Base-by-base conservation (phyloP, 2,888 invertebrate genomes). In the Bursaphelenchus okinawaensis region DNA sequence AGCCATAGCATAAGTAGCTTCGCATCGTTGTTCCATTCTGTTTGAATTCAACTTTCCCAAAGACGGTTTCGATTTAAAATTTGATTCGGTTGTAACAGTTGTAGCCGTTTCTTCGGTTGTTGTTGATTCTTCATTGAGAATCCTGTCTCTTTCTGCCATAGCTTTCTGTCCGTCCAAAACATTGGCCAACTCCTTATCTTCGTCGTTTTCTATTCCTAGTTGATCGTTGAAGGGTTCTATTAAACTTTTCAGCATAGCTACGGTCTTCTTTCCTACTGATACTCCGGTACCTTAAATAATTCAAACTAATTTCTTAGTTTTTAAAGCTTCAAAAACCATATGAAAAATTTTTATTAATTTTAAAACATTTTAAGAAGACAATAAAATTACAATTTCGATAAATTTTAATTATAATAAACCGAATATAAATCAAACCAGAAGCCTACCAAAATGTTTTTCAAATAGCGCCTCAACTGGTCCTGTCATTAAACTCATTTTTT, bases 401-500 rank as follows among this genome's bases (percentile, higher is more conserved):
- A n/a, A n/a, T n/a, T n/a, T n/a, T n/a, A n/a, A n/a, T n/a, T n/a
- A n/a, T n/a, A n/a, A n/a, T n/a, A n/a, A n/a, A n/a, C n/a, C n/a
- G n/a, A n/a, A n/a, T n/a, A n/a, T n/a, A n/a, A n/a, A n/a, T 9
- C 16, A 28, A 55, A 4, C 19, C 8, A 6, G 16, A 50, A 19
- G 56, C 54, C 59, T 52, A 78, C 79, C 67, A 55, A 78, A 69
- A 52, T 74, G 60, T 51, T 71, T 70, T 60, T 79, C 75, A 8
- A 80, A 62, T 7, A 77, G 22, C 16, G 70, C 69, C 52, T 80
- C 76, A 29, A 78, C 52, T 1, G 80, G 78, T 2, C 79, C 79
- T 0, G 75, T 70, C 12, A 77, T 58, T 28, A 80, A 60, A 19
- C 71, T 66, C 7, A 80, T 70, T 51, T 78, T 58, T 57, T 75